A percentile compares a stretch with the other conserved stretches of the same genome.
These are phyloP conservation scores for Drosophila mayri DNA, from an alignment of 1,140 invertebrate species.

Conservation along the genomic window DNA sequence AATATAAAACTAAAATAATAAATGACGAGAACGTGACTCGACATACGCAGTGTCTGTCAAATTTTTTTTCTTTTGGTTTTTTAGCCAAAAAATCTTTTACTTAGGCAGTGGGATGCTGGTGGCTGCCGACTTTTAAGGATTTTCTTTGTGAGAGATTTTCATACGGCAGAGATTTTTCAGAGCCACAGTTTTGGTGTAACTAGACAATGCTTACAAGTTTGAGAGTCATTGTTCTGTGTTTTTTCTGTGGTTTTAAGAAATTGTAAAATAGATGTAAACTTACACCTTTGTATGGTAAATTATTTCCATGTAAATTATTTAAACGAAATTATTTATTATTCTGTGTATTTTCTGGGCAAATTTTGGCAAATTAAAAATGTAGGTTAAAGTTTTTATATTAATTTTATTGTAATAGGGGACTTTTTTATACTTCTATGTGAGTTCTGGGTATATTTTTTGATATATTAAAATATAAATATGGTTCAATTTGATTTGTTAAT, in stretches of 20 bases:
- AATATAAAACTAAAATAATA: constrained; percentile 73
- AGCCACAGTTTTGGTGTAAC: constrained; percentile 15
- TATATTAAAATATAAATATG: not conserved
- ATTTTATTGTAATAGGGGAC: not conserved
- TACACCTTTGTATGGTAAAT: not conserved
- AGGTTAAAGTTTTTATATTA: not conserved
- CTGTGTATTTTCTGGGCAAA: not conserved
- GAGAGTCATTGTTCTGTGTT: not conserved
- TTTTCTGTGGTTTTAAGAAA: not conserved
- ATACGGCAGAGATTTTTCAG: constrained; percentile 1
- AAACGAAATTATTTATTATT: not conserved
- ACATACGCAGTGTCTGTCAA: constrained; percentile 53
- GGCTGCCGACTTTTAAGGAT: constrained; percentile 35
- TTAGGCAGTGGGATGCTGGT: constrained; percentile 13
- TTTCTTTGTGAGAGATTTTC: constrained; percentile 12
- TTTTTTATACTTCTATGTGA: not conserved
- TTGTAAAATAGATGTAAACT: constrained; percentile 7
- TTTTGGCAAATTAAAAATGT: too few species aligned
- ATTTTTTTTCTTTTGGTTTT: constrained; percentile 17
- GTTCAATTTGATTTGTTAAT: not conserved
- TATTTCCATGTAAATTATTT: not conserved
- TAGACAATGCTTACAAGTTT: constrained; percentile 25
- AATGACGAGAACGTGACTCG: constrained; percentile 66
- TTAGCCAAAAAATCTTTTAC: constrained; percentile 32
- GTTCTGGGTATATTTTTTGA: not conserved